These are phyloP conservation scores for Cremastinae sp. DNA, from an alignment of 2,888 invertebrate genomes.

Conservation along the genomic window DNA sequence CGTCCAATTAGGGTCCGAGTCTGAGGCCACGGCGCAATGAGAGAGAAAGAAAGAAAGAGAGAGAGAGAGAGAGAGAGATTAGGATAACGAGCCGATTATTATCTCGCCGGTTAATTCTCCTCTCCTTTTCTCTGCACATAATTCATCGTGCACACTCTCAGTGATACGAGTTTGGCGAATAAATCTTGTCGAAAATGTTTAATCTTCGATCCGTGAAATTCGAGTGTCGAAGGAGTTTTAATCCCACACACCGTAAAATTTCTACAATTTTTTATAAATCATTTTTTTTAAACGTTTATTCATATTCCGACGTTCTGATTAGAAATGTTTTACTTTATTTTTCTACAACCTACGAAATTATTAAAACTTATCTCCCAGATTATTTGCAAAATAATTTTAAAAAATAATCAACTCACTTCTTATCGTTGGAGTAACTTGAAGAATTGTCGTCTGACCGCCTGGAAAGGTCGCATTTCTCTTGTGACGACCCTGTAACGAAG, in stretches of 20 bases:
- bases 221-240: neutral
- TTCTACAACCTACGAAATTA: too few species aligned
- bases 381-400: neutral
- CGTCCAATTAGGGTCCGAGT: conserved; percentile 65
- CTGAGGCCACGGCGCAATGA: conserved; percentile 58
- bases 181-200: conserved; percentile 37
- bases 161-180: conserved; percentile 37
- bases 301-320: too few species aligned
- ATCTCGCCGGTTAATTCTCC: conserved; percentile 60
- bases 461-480: conserved; percentile 91
- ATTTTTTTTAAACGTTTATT: too few species aligned
- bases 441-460: conserved; percentile 86
- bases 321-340: too few species aligned
- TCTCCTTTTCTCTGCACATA: conserved; percentile 3
- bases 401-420: conserved; percentile 81
- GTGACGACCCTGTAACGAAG: conserved; percentile 85
- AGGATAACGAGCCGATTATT: conserved; percentile 69
- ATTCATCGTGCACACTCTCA: too few species aligned
- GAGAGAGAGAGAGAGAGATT: conserved; percentile 57
- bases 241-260: too few species aligned
- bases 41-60: too few species aligned
- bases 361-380: too few species aligned
- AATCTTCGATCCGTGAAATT: conserved; percentile 11
- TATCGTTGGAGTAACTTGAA: conserved; percentile 83
- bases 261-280: too few species aligned